phyloP scores from a whole-genome alignment of 2,888 invertebrate species.

The Diplolepis rosae region DNA sequence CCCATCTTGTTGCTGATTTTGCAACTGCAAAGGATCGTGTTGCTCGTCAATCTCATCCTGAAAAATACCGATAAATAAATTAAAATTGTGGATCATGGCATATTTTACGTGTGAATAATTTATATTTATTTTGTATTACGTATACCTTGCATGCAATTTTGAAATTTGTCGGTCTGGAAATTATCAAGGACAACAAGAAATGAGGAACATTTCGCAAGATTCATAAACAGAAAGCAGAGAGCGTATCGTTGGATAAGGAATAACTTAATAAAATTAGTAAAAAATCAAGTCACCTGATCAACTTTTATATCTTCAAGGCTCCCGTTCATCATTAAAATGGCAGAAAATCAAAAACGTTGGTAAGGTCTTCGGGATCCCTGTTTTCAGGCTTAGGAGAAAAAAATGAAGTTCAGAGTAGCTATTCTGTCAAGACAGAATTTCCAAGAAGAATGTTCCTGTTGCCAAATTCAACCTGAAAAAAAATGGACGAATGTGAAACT shows the following conservation, averaged over 20 bases:
- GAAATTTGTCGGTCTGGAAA: too few relatives aligned
- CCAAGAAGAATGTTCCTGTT: constrained; percentile 9
- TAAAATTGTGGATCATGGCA: neutral
- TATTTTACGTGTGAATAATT: too few relatives aligned
- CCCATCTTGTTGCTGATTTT: constrained; percentile 59
- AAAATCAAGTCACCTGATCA: neutral
- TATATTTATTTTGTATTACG: too few relatives aligned
- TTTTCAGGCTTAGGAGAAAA: constrained; percentile 1
- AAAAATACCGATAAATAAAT: neutral
- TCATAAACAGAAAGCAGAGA: neutral
- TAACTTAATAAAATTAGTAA: too few relatives aligned
- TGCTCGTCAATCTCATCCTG: constrained; percentile 70
- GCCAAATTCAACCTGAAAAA: constrained; percentile 21
- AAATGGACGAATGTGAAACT: neutral
- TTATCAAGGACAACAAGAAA: neutral
- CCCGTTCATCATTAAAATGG: constrained; percentile 8
- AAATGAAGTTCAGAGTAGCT: neutral
- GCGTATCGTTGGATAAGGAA: neutral
- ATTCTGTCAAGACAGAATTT: neutral
- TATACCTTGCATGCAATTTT: too few relatives aligned
- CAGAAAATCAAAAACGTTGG: constrained; percentile 2
- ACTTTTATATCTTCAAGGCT: constrained; percentile 1
- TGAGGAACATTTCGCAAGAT: neutral
- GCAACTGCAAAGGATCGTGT: constrained; percentile 60
- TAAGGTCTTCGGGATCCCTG: neutral